These are phyloP conservation scores for Anomalospiza imberbis DNA, from an alignment of 2,797 vertebrate species.

Conservation along the genomic window DNA sequence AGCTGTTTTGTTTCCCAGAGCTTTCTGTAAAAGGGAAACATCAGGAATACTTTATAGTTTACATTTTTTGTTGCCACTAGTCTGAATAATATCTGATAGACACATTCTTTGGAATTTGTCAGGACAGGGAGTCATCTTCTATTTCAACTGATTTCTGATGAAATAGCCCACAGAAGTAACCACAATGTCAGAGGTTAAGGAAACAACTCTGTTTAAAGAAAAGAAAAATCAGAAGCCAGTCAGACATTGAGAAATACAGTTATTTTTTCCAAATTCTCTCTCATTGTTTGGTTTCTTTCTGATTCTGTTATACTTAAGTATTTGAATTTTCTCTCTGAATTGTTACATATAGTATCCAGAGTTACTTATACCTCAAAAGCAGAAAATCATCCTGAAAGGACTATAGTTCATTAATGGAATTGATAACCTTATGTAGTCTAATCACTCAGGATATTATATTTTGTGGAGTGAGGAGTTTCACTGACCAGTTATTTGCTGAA, in stretches of 20 bases:
- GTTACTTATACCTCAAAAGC: background rate
- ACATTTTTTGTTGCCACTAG: background rate
- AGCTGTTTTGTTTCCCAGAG: background rate
- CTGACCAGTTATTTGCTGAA: background rate
- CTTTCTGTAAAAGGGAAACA: background rate
- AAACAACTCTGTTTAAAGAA: background rate
- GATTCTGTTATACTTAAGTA: background rate
- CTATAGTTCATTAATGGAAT: background rate
- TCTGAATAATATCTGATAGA: constrained; percentile 4
- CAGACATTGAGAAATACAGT: background rate
- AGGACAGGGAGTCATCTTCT: background rate
- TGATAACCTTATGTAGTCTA: background rate
- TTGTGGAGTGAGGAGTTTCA: background rate
- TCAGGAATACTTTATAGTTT: background rate
- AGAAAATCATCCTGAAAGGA: background rate
- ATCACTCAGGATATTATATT: background rate
- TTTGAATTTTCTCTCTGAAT: background rate
- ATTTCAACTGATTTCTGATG: constrained; percentile 13
- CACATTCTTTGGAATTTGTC: background rate
- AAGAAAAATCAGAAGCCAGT: background rate
- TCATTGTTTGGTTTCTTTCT: background rate
- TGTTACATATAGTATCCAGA: background rate
- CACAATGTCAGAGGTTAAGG: background rate
- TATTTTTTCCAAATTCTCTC: background rate
- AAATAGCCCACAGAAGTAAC: background rate